Evolutionary conservation across 2,797 vertebrate species (phyloP), one percentile per base, ranked within the genome.

Genomic region (Epinephelus awoara): DNA sequence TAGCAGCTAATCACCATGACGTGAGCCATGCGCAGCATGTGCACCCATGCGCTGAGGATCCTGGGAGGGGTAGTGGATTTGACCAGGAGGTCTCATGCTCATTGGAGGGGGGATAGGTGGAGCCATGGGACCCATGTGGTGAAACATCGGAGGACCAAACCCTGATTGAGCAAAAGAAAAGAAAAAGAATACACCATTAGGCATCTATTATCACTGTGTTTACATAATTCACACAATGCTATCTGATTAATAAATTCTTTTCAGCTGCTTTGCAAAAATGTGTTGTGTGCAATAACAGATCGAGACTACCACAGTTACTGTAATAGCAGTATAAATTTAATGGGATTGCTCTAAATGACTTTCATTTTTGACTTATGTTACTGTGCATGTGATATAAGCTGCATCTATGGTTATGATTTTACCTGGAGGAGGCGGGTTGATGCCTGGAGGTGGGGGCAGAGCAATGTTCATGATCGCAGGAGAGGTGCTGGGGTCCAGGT

Each of bases 41-140:
- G 98, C 97, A 1, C 98, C 98, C 98, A 99, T 99, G 82, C 98
- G 96, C 92, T 99, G 97, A 82, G 98, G 98, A 89, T 99, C 98
- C 93, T 99, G 98, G 86, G 98, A 99, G 0, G 98, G 98, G 84
- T 99, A 99, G 89, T 99, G 98, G 90, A 99, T 98, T 91, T 97
- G 97, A 83, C 98, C 98, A 1, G 98, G 97, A 67, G 98, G 97
- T 91, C 98, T 96, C 96, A 99, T 96, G 91, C 96, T 97, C 86
- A 98, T 97, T 51, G 98, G 97, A 0, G 98, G 98, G 3, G 95
- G 96, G 86, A 96, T 95, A 0, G 96, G 95, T 6, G 97, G 97
- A 54, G 95, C 97, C 97, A 99, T 98, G 29, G 96, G 95, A 91
- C 97, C 97, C 97, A 99, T 97, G 9, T 90, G 90, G 85, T 95